Percentiles rank a stretch among this genome's conserved stretches.
Conservation (phyloP, 2,888 invertebrate species). For the Asteroscopus sphinx region DNA sequence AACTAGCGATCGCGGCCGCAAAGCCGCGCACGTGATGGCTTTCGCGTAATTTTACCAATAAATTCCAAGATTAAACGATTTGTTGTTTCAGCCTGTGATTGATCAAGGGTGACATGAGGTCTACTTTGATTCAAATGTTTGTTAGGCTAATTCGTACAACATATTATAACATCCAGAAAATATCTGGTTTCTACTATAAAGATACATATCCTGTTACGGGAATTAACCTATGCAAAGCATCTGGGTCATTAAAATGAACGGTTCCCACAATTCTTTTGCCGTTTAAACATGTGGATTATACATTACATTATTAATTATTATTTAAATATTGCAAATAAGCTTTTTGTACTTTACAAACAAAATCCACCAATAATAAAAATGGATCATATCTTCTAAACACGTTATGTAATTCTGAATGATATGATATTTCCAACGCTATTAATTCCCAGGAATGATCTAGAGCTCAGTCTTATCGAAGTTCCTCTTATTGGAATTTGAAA, state of each 20-base stretch:
- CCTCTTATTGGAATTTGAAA: not conserved
- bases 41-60: conserved; percentile 20
- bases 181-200: not conserved
- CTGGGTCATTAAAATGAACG: too few relatives aligned
- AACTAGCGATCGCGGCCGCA: conserved; percentile 24
- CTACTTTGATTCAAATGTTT: not conserved
- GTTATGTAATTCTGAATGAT: too few relatives aligned
- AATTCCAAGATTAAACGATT: conserved; percentile 13
- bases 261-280: too few relatives aligned
- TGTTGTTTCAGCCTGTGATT: not conserved
- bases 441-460: not conserved
- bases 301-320: too few relatives aligned
- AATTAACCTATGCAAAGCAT: not conserved
- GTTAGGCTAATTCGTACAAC: not conserved
- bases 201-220: not conserved
- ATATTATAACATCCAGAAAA: not conserved
- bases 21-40: conserved; percentile 13
- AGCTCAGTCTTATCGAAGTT: not conserved
- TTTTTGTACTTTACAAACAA: too few relatives aligned
- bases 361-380: too few relatives aligned
- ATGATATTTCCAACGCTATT: not conserved
- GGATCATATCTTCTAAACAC: too few relatives aligned
- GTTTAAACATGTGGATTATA: too few relatives aligned
- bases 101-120: not conserved
- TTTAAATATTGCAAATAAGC: too few relatives aligned